Evolutionary conservation across 2,888 invertebrate genomes (phyloP), one percentile per base, ranked within the genome.

Genomic region (Cataglyphis altisquamis): DNA sequence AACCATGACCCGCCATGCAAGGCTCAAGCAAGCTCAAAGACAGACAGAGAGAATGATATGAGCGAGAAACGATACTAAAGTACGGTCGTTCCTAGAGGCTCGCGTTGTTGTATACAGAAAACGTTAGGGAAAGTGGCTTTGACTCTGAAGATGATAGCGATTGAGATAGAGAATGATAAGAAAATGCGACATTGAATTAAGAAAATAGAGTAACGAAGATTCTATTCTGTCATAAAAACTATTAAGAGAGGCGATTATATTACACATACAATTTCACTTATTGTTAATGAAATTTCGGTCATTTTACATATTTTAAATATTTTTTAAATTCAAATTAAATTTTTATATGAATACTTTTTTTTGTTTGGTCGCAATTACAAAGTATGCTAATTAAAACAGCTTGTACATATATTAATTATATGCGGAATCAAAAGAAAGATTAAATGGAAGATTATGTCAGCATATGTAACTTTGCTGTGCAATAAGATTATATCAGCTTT

Each of bases 1-100:
- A 93, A 93, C 84, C 91, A 93, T 91, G 91, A 91, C 91, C 92
- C 93, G 94, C 94, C 94, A 94, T 94, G 94, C 94, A 94, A 90
- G 83, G 90, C 90, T 90, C 91, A 90, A 94, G 94, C 94, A 94
- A 94, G 94, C 94, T 94, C 91, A 86, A 90, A 92, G 87, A 85
- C 87, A 86, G 77, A 73, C 52, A 83, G 68, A 70, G 68, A 68
- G 75, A 15, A 63, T 70, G 62, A 45, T 70, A 41, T 75, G 67
- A 68, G 63, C 68, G 83, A 70, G 67, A 63, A 48, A 70, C 67
- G 68, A 82, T 62, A 45, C 81, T 73, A 81, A 10, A 4, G 45
- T 29, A 68, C 48, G 80, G 41, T 73, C 78, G 78, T 73, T 80
- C 21, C 60, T 72, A 72, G 29, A 78, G 72, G 72, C 78, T 32